Base-by-base conservation (phyloP, 2,888 invertebrate genomes). In the Melipona bicolor region DNA sequence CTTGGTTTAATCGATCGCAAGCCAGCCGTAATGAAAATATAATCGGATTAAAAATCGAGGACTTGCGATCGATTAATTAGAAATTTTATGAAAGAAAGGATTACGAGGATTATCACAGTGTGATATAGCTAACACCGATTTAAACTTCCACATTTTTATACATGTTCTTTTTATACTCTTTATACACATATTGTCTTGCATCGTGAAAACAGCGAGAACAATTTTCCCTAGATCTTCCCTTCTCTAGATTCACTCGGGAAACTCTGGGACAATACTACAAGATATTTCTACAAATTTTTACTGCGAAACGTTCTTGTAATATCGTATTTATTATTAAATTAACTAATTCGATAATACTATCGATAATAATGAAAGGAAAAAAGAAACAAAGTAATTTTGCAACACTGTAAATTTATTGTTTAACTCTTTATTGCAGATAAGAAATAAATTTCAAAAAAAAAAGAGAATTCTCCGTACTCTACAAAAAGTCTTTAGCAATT, bases 141-240 rank as follows among this genome's bases (percentile, higher is more conserved):
- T 77, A 87, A 36, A 76, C 68, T 68, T 81, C 52, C 71, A 83
- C 74, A 27, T 75, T 79, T 84, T 79, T 81, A 78, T 69, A 75
- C 36, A 32, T 62, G 2, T 62, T 78, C 68, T 32, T 83, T 83
- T 74, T 32, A 72, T 77, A 82, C 67, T 36, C 32, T 73, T 69
- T 79, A 69, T 59, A 50, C 43, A 27, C 32, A 24, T 54, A 36
- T 24, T 61, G 27, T 54, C 13, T 50, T 17, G 9, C 19, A 4
- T 21, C 52, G 21, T 4, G 50, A 50, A 52, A 50, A 52, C 24
- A 56, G 32, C 54, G 64, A 54, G 59, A 43, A 27, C 21, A n/a
- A 69, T 77, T 64, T 76, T 36, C 64, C 11, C 17, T 36, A 13
- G 13, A 64, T 19, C 49, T 17, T 4, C n/a, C n/a, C n/a, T n/a